Evolutionary conservation across 2,113 vertebrate genomes (phyloP), one percentile per base, ranked within the genome.

Genomic region (Chionis minor): DNA sequence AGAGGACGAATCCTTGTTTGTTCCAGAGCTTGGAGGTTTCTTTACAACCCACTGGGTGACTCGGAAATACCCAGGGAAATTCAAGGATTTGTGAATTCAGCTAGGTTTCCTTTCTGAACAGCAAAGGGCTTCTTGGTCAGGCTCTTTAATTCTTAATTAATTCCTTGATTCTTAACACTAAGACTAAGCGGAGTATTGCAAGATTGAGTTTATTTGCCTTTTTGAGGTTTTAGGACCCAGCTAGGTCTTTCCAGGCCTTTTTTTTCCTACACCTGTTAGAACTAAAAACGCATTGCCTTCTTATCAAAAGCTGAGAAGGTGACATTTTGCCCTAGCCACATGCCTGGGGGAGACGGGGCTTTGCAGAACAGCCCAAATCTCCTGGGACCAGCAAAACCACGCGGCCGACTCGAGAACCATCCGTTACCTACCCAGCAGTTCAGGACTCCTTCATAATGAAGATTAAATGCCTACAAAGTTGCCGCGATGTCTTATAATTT

Each of bases 401-500:
- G 9, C 17, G 8, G 38, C 28, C 40, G 32, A 33, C n/a, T 42
- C 54, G 42, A 90, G 66, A 65, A 16, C 32, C 54, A 54, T 18
- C 58, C 22, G 11, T 42, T 91, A 58, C 72, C 67, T 62, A 72
- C 11, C 27, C 14, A 24, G 47, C 0, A 1, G 12, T 21, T 42
- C 1, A 0, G 33, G 61, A 24, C 45, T 85, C 38, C 58, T 75
- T 26, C 35, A 2, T 69, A 71, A 91, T 15, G 70, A 82, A 90
- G 73, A 90, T 87, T 71, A 94, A 96, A 92, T 63, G 70, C 14
- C 12, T 40, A 61, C 16, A 22, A 89, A 74, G 16, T 69, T 79
- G 45, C 35, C 85, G 35, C 3, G 5, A 51, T 88, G 92, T 35
- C 59, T 73, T 22, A 0, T 77, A 52, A 72, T 84, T 87, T 91